These are phyloP conservation scores for Drosophila macrospina DNA, from an alignment of 2,888 invertebrate species.

Conservation along the genomic window DNA sequence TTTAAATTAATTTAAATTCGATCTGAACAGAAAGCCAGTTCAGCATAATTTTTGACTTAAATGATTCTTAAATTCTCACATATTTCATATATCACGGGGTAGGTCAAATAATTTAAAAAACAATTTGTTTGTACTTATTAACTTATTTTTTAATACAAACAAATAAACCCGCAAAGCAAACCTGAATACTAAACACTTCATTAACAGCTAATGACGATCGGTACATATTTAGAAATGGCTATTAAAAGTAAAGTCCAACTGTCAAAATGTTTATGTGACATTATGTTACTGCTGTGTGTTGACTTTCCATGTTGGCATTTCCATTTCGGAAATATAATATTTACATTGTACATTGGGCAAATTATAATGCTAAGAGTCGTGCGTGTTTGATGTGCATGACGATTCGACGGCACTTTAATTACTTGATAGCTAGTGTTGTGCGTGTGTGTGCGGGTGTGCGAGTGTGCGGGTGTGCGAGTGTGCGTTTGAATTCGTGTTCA, in stretches of 20 bases:
- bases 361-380: slow-evolving; percentile 16
- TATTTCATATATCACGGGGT: too few species aligned
- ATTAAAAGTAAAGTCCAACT: slow-evolving; percentile 19
- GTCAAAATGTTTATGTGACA: slow-evolving; percentile 31
- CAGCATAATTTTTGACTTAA: too few species aligned
- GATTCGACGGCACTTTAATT: slow-evolving; percentile 67
- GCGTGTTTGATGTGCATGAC: slow-evolving; percentile 50
- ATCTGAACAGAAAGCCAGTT: too few species aligned
- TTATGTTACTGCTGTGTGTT: slow-evolving; percentile 24
- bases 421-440: slow-evolving; percentile 52
- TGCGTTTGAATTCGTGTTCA: slow-evolving; percentile 21
- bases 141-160: not conserved
- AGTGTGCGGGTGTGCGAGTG: slow-evolving; percentile 24
- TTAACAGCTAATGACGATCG: slow-evolving; percentile 12
- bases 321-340: slow-evolving; percentile 7
- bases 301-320: slow-evolving; percentile 12
- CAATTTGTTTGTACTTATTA: not conserved
- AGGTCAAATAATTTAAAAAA: not conserved
- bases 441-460: not conserved
- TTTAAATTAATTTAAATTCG: too few species aligned
- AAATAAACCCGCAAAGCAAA: not conserved
- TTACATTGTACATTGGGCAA: slow-evolving; percentile 25
- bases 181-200: not conserved
- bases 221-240: not conserved
- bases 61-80: too few species aligned